These are phyloP conservation scores for Sminthopsis crassicaudata DNA, from an alignment of 2,113 vertebrate species.

Conservation along the genomic window DNA sequence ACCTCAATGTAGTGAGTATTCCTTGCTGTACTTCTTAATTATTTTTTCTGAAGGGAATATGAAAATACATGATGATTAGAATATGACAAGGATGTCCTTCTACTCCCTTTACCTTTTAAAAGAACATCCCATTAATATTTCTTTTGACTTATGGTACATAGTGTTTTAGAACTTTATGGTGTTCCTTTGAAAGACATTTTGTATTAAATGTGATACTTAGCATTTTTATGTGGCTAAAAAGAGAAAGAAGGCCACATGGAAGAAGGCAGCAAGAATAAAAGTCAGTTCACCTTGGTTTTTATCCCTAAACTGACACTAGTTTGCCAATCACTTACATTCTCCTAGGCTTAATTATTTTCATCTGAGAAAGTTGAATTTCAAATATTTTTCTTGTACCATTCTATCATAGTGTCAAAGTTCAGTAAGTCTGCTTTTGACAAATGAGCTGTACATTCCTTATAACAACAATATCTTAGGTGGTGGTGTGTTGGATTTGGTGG, in stretches of 20 bases:
- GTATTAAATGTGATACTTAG: slow-evolving; percentile 18
- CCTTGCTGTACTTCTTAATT: not conserved
- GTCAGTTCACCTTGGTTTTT: not conserved
- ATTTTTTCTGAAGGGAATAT: not conserved
- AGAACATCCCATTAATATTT: not conserved
- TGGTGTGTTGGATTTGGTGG: not conserved
- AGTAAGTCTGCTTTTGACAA: not conserved
- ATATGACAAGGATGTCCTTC: not conserved
- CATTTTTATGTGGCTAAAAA: slow-evolving; percentile 17
- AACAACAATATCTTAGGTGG: not conserved
- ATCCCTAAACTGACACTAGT: not conserved
- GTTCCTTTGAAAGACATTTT: slow-evolving; percentile 39
- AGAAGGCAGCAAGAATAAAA: not conserved
- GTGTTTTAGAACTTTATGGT: not conserved
- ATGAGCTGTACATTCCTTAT: not conserved
- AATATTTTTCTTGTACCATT: not conserved
- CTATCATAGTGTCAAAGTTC: not conserved
- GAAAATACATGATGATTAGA: not conserved
- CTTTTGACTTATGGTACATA: slow-evolving; percentile 9
- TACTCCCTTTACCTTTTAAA: not conserved
- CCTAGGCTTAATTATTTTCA: not conserved
- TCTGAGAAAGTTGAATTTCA: not conserved
- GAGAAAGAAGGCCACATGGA: not conserved
- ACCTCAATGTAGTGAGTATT: not conserved
- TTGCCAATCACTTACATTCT: not conserved